A percentile compares a stretch with the other conserved stretches of the same genome.
These are phyloP conservation scores for Centropus unirufus DNA, from an alignment of 2,113 vertebrate genomes.

Conservation along the genomic window DNA sequence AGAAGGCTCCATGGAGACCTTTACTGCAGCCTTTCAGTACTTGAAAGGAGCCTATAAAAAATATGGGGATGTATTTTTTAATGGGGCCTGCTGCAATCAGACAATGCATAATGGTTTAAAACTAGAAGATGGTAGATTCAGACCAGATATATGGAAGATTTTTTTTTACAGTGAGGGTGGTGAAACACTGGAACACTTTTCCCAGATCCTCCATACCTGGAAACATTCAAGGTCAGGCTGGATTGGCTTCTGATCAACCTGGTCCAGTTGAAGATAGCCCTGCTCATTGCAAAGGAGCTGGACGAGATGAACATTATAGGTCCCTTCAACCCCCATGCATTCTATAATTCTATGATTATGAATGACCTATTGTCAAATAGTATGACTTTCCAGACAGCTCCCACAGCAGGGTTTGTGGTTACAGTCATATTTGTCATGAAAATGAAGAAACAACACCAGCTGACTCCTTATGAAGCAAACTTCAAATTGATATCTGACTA, in stretches of 20 bases:
- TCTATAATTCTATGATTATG: background rate
- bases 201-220: no score
- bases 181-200: background rate
- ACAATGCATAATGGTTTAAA: background rate
- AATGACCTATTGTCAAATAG: background rate
- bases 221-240: background rate
- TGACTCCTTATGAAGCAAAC: background rate
- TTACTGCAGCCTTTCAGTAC: background rate
- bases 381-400: background rate
- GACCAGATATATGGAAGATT: background rate
- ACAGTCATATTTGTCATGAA: background rate
- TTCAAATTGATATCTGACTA: background rate
- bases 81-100: background rate
- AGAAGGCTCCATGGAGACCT: background rate
- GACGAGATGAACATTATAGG: background rate
- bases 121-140: background rate
- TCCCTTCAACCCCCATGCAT: background rate
- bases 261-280: background rate
- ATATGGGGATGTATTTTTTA: no score
- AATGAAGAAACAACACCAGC: background rate
- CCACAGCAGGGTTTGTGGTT: background rate
- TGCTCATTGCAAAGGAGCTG: background rate
- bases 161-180: background rate
- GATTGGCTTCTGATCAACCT: background rate
- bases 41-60: background rate